phyloP scores from a whole-genome alignment of 2,888 invertebrate genomes.

The Lumbricus terrestris region DNA sequence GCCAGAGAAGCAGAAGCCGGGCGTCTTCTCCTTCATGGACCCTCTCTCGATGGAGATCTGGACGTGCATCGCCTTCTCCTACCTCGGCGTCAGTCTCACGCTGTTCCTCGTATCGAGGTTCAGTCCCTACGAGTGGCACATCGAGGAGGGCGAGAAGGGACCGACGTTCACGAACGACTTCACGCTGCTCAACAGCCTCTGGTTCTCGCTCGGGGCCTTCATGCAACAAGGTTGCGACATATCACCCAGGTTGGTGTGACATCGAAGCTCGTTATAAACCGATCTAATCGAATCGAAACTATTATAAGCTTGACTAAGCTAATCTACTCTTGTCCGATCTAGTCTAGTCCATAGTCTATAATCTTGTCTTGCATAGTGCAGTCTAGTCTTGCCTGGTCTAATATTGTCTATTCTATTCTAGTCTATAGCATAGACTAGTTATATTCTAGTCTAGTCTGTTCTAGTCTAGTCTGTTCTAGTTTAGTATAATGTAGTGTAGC shows the following conservation, averaged over 20 bases:
- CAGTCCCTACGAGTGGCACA: slow-evolving; percentile 93
- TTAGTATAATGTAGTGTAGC: too few species aligned
- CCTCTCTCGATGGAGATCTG: slow-evolving; percentile 96
- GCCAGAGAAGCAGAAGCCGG: slow-evolving; percentile 87
- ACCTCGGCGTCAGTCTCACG: slow-evolving; percentile 92
- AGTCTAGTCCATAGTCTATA: too few species aligned
- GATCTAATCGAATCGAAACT: too few species aligned
- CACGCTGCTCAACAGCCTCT: slow-evolving; percentile 87
- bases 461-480: too few species aligned
- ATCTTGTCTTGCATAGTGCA: too few species aligned
- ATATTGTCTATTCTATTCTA: too few species aligned
- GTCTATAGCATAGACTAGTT: too few species aligned
- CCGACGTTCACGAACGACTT: slow-evolving; percentile 44
- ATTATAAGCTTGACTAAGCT: too few species aligned
- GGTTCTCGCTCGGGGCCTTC: slow-evolving; percentile 87
- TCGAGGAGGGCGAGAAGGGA: slow-evolving; percentile 42
- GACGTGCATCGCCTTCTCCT: slow-evolving; percentile 82
- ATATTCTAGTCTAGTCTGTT: too few species aligned
- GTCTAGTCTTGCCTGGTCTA: too few species aligned
- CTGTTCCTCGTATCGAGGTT: slow-evolving; percentile 93
- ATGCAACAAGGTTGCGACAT: slow-evolving; percentile 98
- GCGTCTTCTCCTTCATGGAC: slow-evolving; percentile 95
- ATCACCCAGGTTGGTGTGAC: slow-evolving; percentile 78
- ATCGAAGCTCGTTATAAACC: too few species aligned
- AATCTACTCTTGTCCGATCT: too few species aligned